Conservation (phyloP, 2,888 invertebrate genomes). For the Cryptocephalus moraei region DNA sequence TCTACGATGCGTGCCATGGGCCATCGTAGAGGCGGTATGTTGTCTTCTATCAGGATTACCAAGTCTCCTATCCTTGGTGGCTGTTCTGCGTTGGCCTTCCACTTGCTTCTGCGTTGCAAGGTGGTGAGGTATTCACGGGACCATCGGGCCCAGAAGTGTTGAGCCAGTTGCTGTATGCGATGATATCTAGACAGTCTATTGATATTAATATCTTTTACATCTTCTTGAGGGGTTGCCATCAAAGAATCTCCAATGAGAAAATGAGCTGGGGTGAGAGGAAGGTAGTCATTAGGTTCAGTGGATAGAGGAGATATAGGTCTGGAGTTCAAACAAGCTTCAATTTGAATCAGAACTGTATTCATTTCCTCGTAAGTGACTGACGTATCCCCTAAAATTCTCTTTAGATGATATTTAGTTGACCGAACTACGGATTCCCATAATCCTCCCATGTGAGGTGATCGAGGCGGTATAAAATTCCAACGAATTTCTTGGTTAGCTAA, state of each 20-base stretch:
- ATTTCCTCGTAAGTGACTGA: conserved; percentile 24
- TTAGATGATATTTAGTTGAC: conserved; percentile 21
- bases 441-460: conserved; percentile 23
- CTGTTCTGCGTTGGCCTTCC: too few species aligned
- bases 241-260: conserved; percentile 19
- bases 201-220: conserved; percentile 8
- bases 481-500: too few species aligned
- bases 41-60: too few species aligned
- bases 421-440: conserved; percentile 26
- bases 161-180: conserved; percentile 11
- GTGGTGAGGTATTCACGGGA: conserved; percentile 16
- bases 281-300: conserved; percentile 18
- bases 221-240: conserved; percentile 11
- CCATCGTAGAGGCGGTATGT: too few species aligned
- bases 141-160: conserved; percentile 19
- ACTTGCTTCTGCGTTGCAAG: conserved; percentile 15
- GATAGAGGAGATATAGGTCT: conserved; percentile 21
- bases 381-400: conserved; percentile 13
- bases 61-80: too few species aligned
- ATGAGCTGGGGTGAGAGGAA: conserved; percentile 20
- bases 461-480: conserved; percentile 23
- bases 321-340: conserved; percentile 25
- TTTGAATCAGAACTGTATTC: conserved; percentile 20
- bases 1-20: too few species aligned
- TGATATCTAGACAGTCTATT: conserved; percentile 18